These are phyloP conservation scores for Artibeus lituratus DNA, from an alignment of 2,797 vertebrate species.

Conservation along the genomic window DNA sequence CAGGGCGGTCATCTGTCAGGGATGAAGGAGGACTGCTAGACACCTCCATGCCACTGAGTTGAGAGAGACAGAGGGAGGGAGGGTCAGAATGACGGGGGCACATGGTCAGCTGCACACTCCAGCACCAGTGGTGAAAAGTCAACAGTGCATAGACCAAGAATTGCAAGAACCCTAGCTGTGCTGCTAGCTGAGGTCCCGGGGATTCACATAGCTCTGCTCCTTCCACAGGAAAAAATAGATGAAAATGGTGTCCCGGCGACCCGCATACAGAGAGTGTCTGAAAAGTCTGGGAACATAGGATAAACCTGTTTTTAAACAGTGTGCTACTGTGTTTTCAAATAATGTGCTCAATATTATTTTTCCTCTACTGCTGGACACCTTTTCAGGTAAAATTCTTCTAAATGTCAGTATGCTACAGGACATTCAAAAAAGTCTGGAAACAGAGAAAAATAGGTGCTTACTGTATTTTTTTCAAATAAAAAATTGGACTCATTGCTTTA, in stretches of 20 bases:
- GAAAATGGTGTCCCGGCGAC: not conserved
- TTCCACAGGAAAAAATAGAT: not conserved
- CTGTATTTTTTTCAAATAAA: not conserved
- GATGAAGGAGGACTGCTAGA: not conserved
- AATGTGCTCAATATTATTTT: not conserved
- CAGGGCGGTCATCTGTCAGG: not conserved
- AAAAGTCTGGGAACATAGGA: not conserved
- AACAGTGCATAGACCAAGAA: not conserved
- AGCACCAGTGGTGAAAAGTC: not conserved
- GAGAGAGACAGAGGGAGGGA: not conserved
- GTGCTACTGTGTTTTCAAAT: not conserved
- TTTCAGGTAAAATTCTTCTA: constrained; percentile 20
- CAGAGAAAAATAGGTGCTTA: not conserved
- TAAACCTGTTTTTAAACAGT: not conserved
- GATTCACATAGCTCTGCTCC: not conserved
- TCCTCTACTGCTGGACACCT: not conserved
- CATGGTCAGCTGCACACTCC: not conserved
- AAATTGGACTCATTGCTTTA: not conserved
- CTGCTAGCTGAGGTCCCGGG: not conserved
- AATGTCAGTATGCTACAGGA: not conserved
- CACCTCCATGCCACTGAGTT: too few relatives aligned
- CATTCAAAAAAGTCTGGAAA: not conserved
- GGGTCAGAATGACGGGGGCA: not conserved
- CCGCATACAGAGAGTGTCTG: not conserved
- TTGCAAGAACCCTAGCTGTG: not conserved